Conservation (phyloP, 1,140 invertebrate genomes). For the Procambarus clarkii region DNA sequence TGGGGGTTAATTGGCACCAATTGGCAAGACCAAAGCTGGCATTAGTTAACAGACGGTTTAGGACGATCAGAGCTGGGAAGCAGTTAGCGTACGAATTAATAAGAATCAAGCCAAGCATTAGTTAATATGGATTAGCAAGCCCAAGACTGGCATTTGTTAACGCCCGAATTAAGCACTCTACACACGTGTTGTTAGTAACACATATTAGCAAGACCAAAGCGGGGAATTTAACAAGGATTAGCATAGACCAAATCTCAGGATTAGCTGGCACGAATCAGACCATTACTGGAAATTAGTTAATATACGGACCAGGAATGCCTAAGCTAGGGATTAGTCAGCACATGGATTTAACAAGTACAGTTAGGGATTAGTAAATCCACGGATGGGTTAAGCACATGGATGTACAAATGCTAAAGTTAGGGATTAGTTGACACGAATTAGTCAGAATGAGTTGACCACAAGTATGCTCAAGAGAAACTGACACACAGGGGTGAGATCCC, state of each 20-base stretch:
- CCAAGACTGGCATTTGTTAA: not conserved
- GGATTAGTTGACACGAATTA: constrained; percentile 6
- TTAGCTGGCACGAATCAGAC: not conserved
- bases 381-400: not conserved
- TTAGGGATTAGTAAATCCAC: not conserved
- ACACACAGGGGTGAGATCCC: constrained; percentile 7
- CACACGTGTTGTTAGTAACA: not conserved
- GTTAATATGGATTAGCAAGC: not conserved
- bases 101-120: not conserved
- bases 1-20: too few relatives aligned
- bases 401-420: not conserved
- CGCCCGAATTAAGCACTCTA: not conserved
- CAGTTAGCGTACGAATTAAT: not conserved
- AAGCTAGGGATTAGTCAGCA: not conserved
- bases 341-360: not conserved
- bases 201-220: not conserved
- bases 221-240: too few relatives aligned
- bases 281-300: not conserved
- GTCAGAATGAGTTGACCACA: too few relatives aligned
- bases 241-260: not conserved
- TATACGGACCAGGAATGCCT: not conserved
- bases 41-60: too few relatives aligned
- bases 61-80: too few relatives aligned
- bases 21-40: too few relatives aligned
- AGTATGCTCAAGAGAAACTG: too few relatives aligned